Conservation (phyloP, 2,888 invertebrate genomes). For the Thysanoteuthis rhombus region DNA sequence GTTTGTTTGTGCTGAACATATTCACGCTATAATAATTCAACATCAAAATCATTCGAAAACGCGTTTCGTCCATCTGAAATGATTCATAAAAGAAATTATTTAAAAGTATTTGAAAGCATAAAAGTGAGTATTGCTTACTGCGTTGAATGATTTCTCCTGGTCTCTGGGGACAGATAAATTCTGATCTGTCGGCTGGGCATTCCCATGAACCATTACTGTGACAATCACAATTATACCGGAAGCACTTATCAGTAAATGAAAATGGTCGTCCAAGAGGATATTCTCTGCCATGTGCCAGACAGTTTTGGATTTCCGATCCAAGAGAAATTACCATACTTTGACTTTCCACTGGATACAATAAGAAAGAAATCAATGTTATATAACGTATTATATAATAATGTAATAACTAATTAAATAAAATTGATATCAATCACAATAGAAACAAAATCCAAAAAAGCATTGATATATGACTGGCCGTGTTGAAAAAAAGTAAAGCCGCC, state of each 20-base stretch:
- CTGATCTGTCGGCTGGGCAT: constrained; percentile 15
- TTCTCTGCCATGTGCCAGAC: neutral
- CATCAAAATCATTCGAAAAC: too few species aligned
- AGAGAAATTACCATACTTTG: neutral
- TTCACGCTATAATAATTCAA: too few species aligned
- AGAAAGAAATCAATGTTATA: neutral
- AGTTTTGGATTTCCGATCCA: neutral
- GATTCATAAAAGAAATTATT: too few species aligned
- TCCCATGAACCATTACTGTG: neutral
- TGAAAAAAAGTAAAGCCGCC: too few species aligned
- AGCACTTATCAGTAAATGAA: neutral
- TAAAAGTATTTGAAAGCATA: too few species aligned
- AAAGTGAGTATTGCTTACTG: neutral
- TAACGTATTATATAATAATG: too few species aligned
- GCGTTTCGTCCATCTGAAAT: too few species aligned
- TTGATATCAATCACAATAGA: too few species aligned
- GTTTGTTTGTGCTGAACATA: too few species aligned
- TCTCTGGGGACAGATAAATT: neutral
- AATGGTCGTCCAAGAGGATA: neutral
- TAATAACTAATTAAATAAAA: neutral
- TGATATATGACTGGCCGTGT: too few species aligned
- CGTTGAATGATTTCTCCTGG: neutral
- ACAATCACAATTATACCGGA: constrained; percentile 13
- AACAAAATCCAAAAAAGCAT: too few species aligned
- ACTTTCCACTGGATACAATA: neutral